Conservation (phyloP, 2,797 vertebrate species). For the Urosaurus nigricauda region DNA sequence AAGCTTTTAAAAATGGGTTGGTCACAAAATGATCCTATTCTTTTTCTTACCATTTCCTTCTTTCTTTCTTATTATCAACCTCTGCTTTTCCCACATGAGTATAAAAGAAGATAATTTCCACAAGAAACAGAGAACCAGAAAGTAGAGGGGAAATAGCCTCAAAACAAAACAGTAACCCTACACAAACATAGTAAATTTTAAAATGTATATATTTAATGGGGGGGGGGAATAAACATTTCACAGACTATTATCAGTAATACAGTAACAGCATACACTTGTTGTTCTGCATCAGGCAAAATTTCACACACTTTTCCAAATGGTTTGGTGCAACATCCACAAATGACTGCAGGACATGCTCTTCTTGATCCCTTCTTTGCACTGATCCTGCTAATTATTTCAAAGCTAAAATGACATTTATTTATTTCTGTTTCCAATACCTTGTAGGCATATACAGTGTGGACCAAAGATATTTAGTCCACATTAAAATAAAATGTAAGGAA, state of each 20-base stretch:
- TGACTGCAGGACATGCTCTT: background rate
- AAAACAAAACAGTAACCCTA: background rate
- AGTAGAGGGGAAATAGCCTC: background rate
- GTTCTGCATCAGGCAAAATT: constrained; percentile 16
- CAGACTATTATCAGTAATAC: background rate
- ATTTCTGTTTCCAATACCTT: background rate
- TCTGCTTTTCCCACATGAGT: background rate
- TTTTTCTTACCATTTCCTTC: background rate
- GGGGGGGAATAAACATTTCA: background rate
- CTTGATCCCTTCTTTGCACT: background rate
- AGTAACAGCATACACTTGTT: background rate
- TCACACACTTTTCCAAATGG: background rate
- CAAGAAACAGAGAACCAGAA: background rate
- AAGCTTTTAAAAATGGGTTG: background rate
- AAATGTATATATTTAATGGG: too few species aligned
- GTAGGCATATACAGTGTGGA: background rate
- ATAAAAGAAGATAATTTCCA: background rate
- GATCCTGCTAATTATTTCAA: background rate
- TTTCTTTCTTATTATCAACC: background rate
- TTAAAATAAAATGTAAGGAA: constrained; percentile 1
- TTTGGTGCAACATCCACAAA: background rate
- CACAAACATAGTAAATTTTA: background rate
- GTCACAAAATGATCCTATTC: background rate
- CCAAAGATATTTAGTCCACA: background rate
- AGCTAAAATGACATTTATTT: constrained; percentile 6